Percentiles rank a stretch among this genome's conserved stretches.
Conservation (phyloP, 2,113 vertebrate species). For the Sigmodon hispidus region DNA sequence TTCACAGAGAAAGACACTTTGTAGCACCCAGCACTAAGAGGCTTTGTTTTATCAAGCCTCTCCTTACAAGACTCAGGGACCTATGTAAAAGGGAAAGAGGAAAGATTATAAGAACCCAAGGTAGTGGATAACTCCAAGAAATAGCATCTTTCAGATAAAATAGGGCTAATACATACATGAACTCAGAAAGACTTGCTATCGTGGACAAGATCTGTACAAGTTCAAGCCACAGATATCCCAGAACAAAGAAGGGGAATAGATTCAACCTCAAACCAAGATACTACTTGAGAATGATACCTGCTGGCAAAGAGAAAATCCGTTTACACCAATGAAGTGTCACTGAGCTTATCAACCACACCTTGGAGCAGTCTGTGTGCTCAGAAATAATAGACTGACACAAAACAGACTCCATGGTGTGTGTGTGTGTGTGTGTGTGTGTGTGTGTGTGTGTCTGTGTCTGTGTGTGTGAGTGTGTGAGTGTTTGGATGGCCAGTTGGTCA, state of each 20-base stretch:
- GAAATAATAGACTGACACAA: neutral
- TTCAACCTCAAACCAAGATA: neutral
- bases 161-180: neutral
- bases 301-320: neutral
- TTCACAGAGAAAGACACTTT: neutral
- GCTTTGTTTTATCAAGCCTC: neutral
- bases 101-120: neutral
- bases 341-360: neutral
- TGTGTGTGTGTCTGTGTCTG: neutral
- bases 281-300: neutral
- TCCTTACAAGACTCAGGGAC: neutral
- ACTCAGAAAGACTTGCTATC: neutral
- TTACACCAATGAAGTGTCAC: neutral
- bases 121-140: neutral
- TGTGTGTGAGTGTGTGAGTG: neutral
- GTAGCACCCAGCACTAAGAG: neutral
- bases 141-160: neutral
- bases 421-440: neutral
- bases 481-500: neutral
- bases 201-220: neutral
- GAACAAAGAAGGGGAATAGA: neutral
- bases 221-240: neutral
- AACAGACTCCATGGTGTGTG: neutral
- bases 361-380: neutral
- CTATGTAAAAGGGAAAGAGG: neutral